Evolutionary conservation across 2,797 vertebrate genomes (phyloP).

Genomic region (Lutra lutra): DNA sequence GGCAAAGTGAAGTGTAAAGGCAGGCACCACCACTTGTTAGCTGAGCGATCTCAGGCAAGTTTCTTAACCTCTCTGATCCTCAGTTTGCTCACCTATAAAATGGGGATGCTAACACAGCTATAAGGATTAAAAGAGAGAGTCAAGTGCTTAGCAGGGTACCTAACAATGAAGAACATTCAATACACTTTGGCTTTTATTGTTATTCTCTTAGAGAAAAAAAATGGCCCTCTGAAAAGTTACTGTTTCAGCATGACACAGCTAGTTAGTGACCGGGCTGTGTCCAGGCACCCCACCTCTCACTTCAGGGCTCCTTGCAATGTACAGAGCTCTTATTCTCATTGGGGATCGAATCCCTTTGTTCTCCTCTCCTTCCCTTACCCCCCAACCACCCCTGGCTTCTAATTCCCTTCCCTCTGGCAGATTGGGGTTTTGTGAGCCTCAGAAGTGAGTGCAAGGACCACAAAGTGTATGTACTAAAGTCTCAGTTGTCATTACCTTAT

Average conservation of each 20-base stretch:
- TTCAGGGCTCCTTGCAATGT: background rate
- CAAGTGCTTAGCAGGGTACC: background rate
- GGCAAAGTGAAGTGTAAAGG: background rate
- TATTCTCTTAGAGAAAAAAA: background rate
- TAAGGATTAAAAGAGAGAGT: background rate
- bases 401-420: background rate
- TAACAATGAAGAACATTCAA: fast-evolving
- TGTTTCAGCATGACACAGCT: background rate
- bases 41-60: background rate
- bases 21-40: background rate
- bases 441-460: background rate
- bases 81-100: background rate
- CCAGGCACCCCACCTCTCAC: background rate
- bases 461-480: background rate
- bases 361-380: background rate
- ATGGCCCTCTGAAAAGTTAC: background rate
- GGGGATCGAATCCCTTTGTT: background rate
- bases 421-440: background rate
- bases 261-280: background rate
- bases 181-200: background rate
- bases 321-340: background rate
- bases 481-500: fast-evolving
- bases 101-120: background rate
- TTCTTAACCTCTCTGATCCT: background rate
- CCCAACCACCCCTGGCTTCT: background rate